Base-by-base conservation (phyloP, 2,888 invertebrate genomes). In the Orthonychiurus folsomi region DNA sequence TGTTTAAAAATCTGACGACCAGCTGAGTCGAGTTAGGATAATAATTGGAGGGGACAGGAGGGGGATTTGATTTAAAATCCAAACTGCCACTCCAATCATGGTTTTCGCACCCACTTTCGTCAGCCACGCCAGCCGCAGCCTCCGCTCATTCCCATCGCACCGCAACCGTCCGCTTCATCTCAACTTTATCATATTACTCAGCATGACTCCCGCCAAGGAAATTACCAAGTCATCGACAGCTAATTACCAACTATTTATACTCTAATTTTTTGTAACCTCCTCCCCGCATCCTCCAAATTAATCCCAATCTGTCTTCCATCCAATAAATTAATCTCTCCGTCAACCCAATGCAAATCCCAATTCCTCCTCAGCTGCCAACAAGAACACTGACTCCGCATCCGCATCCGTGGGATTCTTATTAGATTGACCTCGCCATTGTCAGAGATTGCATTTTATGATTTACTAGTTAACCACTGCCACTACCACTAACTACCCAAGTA, bases 21-120 rank as follows among this genome's bases (percentile, higher is more conserved):
- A n/a, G n/a, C n/a, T n/a, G n/a, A n/a, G n/a, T n/a, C n/a, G n/a
- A n/a, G n/a, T n/a, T n/a, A n/a, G n/a, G n/a, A 37, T 9, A 37
- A 37, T 37, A 37, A 37, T 37, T 37, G 37, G 37, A 37, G 15
- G 37, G 15, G 37, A 37, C 37, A 15, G 9, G 37, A 37, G 5
- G 37, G 9, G 5, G 9, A 5, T 5, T 37, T 9, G 37, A 37
- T 37, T 37, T 9, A 37, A 37, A 37, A 9, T 37, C 9, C 5
- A 15, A 37, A 37, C 9, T 37, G 37, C 9, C 37, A 37, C 37
- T 37, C 15, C 37, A 37, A 37, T 37, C 37, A 37, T 9, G 15
- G 37, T 37, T 37, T 37, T 37, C 37, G 37, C 37, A 37, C 37
- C 37, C 37, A 37, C 37, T n/a, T n/a, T n/a, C n/a, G n/a, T n/a